Conservation (phyloP, 2,113 vertebrate species). For the Ranitomeya variabilis region DNA sequence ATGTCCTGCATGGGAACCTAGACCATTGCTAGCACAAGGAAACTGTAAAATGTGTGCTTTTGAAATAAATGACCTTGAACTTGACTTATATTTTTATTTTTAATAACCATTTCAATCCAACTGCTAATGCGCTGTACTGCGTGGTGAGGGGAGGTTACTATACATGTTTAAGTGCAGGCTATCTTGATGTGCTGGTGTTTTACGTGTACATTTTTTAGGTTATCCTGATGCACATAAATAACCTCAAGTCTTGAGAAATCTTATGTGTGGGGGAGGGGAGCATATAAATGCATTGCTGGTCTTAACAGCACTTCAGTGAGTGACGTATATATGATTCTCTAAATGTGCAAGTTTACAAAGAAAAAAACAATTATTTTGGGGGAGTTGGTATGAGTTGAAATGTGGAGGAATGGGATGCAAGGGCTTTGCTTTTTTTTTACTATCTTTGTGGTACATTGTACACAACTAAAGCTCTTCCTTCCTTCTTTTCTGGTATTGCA, state of each 20-base stretch:
- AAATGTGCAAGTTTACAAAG: conserved; percentile 64
- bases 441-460: conserved; percentile 63
- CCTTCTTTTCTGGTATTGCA: conserved; percentile 15
- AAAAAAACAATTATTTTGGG: conserved; percentile 58
- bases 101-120: conserved; percentile 27
- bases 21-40: conserved; percentile 68
- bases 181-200: conserved; percentile 71
- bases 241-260: neutral
- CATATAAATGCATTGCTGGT: conserved; percentile 60
- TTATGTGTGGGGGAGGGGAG: neutral
- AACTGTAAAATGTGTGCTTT: conserved; percentile 64
- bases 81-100: conserved; percentile 62
- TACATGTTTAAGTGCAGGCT: conserved; percentile 70
- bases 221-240: conserved; percentile 68
- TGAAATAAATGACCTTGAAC: conserved; percentile 63
- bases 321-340: conserved; percentile 60
- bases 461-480: conserved; percentile 57
- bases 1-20: conserved; percentile 68
- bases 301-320: conserved; percentile 14
- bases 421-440: conserved; percentile 66
- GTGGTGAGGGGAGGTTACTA: conserved; percentile 69
- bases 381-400: conserved; percentile 16
- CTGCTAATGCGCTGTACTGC: conserved; percentile 61
- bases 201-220: conserved; percentile 70
- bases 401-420: conserved; percentile 64